Percentiles rank a stretch among this genome's conserved stretches.
Conservation (phyloP, 2,113 vertebrate genomes). For the Willisornis vidua region DNA sequence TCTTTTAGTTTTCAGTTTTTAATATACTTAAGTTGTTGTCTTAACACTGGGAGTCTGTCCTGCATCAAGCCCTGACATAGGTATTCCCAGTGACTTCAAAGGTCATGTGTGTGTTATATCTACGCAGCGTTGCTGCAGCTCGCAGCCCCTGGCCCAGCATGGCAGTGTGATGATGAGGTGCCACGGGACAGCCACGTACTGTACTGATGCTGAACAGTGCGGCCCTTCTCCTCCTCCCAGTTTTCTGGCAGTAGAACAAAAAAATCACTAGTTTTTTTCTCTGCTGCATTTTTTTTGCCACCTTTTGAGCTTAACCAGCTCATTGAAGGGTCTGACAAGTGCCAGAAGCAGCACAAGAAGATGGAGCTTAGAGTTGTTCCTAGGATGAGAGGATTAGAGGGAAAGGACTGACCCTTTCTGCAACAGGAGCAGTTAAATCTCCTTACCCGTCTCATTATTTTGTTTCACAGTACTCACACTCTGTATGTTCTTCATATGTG, state of each 20-base stretch:
- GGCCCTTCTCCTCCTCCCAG: not conserved
- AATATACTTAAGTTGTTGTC: not conserved
- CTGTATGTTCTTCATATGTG: not conserved
- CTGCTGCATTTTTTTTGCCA: not conserved
- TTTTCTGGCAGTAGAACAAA: not conserved
- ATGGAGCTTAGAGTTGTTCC: not conserved
- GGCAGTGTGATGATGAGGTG: not conserved
- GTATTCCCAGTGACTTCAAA: not conserved
- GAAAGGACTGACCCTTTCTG: not conserved
- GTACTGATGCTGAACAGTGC: rapidly evolving
- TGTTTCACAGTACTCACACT: not conserved
- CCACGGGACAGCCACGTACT: rapidly evolving
- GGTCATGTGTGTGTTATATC: not conserved
- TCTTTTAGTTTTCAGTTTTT: not conserved
- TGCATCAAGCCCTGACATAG: not conserved
- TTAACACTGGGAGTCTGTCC: not conserved
- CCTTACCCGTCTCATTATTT: not conserved
- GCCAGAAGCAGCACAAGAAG: not conserved
- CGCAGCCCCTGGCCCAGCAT: not conserved
- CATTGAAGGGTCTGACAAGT: not conserved
- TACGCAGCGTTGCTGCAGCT: not conserved
- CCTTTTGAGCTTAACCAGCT: not conserved
- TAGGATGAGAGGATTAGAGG: not conserved
- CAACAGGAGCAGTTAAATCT: not conserved
- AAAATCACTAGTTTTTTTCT: not conserved